phyloP scores from a whole-genome alignment of 1,140 invertebrate genomes.

The Leucophenga varia region DNA sequence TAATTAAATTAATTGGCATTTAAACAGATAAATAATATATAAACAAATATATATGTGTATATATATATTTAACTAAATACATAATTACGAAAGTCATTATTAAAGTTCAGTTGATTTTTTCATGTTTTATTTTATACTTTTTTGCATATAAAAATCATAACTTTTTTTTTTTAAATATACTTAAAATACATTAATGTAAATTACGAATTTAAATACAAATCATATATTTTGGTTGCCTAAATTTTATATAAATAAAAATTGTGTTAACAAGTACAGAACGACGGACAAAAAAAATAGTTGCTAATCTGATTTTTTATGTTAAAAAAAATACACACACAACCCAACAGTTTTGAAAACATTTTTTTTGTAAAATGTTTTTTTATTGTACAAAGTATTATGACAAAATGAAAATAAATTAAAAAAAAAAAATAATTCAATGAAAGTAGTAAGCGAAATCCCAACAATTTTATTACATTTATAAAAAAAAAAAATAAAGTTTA shows the following conservation, averaged over 20 bases:
- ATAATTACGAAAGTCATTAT: constrained; percentile 25
- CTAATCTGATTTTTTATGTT: not conserved
- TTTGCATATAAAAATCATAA: no score
- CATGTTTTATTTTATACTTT: no score
- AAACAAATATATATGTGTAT: constrained; percentile 39
- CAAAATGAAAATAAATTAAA: constrained; percentile 27
- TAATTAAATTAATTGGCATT: constrained; percentile 55
- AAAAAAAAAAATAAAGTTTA: constrained; percentile 53
- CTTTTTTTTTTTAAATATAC: not conserved
- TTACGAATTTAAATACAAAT: constrained; percentile 53
- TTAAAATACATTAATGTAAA: constrained; percentile 46
- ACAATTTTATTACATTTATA: constrained; percentile 55
- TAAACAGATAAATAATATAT: no score
- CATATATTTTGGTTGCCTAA: no score
- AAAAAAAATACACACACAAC: constrained; percentile 5
- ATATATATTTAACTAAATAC: constrained; percentile 50
- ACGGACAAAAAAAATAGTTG: no score
- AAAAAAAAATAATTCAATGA: constrained; percentile 12
- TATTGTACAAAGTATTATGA: constrained; percentile 47
- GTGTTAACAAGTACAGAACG: no score
- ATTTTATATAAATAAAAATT: no score
- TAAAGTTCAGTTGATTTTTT: no score
- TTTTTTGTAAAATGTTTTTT: constrained; percentile 35
- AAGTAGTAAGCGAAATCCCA: constrained; percentile 32
- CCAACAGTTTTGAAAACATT: constrained; percentile 16